Evolutionary conservation across 1,140 invertebrate species (phyloP), one percentile per base, ranked within the genome.

Genomic region (Neodiprion lecontei): DNA sequence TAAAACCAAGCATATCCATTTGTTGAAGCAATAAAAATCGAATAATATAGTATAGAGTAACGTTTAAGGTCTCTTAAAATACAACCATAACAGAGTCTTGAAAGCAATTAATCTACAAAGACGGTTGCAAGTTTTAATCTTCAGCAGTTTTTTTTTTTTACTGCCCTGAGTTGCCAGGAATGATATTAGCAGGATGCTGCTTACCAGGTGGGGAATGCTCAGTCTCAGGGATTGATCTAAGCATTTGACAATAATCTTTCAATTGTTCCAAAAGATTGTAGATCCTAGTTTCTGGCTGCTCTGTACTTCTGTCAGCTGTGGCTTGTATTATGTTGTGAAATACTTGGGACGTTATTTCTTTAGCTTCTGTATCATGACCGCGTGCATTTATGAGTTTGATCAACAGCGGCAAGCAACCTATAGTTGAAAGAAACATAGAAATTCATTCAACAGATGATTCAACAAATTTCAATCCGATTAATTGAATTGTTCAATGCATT

Each of bases 251-350:
- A 61, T 61, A 61, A 9, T 61, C 53, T 61, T 17, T 61, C 4
- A 61, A 17, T 17, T 61, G 53, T 17, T 61, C 53, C 8, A 61
- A 61, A 14, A 61, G n/a, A 61, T 61, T 61, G 53, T 61, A 61
- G 53, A 61, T 61, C n/a, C 53, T 61, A 61, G 53, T 61, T 61
- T 61, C 53, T 61, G 53, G 53, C 53, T 61, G 53, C 53, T 61
- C 53, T 9, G 53, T 61, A 61, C 53, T 61, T 61, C n/a, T 61
- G 53, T 61, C 53, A 12, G 53, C 53, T 14, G 53, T 61, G 11
- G 53, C 53, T 61, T 61, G 53, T 61, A 61, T 61, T 61, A 61
- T 61, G 9, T 61, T 61, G 53, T 61, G 53, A 61, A 61, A 61
- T 17, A 61, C n/a, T 61, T 61, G 53, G 11, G 53, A 61, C 11